Evolutionary conservation across 2,888 invertebrate genomes (phyloP), one percentile per base, ranked within the genome.

Genomic region (Stenichneumon culpator): DNA sequence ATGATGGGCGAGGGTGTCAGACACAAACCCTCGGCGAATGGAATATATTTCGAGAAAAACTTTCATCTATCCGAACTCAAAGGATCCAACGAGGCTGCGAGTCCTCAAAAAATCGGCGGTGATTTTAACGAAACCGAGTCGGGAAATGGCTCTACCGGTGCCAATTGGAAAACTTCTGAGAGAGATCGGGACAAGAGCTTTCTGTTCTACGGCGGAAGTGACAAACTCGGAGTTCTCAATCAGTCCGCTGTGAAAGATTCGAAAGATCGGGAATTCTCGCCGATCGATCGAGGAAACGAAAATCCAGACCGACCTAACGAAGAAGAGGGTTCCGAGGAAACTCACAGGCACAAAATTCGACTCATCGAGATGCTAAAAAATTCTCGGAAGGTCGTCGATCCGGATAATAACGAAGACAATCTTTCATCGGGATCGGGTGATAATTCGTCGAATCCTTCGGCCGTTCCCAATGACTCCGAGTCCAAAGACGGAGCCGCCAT

Each of bases 1-100:
- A 39, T 72, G 57, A 86, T 87, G 5, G 87, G 84, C 11, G 87
- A 86, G 28, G 87, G 77, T 57, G 74, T 82, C 1, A 81, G 60
- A 7, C 87, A 78, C 16, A 36, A 70, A 28, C 28, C 22, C 25
- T n/a, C 65, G 6, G 63, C 84, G 28, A 11, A 65, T n/a, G 68
- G 68, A 39, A 73, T 28, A 16, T 16, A 74, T 19, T 63, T 75
- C 28, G 69, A 80, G 63, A 78, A 83, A 44, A 65, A 81, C 65
- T 82, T 52, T 16, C 44, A 52, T 14, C 39, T 7, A 7, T 60
- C 80, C 5, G 32, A 14, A 9, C 60, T 7, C 3, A 50, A 52
- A 19, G 39, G n/a, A n/a, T 52, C 14, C 22, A 57, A 36, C 25
- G 52, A n/a, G 11, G 28, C 74, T 16, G 7, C 60, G 44, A 50